These are phyloP conservation scores for Zaprionus vittiger DNA, from an alignment of 1,140 invertebrate species.

Conservation along the genomic window DNA sequence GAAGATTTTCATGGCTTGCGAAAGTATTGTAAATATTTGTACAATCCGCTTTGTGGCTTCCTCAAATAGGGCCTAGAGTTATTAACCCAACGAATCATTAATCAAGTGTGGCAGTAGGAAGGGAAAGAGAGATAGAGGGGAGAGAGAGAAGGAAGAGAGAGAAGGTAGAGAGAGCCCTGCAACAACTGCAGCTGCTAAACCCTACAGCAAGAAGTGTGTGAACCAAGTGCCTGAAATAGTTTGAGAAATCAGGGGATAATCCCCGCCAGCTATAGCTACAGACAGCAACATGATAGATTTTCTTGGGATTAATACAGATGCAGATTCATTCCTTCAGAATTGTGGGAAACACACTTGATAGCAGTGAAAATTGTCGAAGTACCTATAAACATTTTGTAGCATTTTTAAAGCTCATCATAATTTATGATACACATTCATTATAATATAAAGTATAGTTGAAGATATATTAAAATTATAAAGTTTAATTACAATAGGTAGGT, in stretches of 20 bases:
- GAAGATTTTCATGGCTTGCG: slow-evolving; percentile 69
- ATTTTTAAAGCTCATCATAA: neutral
- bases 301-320: neutral
- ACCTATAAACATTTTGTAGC: neutral
- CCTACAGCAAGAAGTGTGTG: neutral
- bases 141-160: neutral
- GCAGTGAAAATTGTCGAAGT: neutral
- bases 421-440: neutral
- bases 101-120: slow-evolving; percentile 52
- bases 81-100: slow-evolving; percentile 61
- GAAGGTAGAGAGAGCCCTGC: neutral
- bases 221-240: neutral
- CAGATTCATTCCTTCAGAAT: neutral
- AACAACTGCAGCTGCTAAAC: neutral
- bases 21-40: slow-evolving; percentile 68
- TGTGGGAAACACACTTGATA: neutral
- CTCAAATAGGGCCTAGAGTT: slow-evolving; percentile 57
- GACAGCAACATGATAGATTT: neutral
- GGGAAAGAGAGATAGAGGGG: slow-evolving; percentile 8
- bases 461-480: neutral
- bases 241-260: neutral
- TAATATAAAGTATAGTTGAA: neutral
- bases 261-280: neutral
- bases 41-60: slow-evolving; percentile 52
- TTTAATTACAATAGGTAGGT: no score